These are phyloP conservation scores for Xiphophorus hellerii DNA, from an alignment of 2,113 vertebrate species.

Conservation along the genomic window DNA sequence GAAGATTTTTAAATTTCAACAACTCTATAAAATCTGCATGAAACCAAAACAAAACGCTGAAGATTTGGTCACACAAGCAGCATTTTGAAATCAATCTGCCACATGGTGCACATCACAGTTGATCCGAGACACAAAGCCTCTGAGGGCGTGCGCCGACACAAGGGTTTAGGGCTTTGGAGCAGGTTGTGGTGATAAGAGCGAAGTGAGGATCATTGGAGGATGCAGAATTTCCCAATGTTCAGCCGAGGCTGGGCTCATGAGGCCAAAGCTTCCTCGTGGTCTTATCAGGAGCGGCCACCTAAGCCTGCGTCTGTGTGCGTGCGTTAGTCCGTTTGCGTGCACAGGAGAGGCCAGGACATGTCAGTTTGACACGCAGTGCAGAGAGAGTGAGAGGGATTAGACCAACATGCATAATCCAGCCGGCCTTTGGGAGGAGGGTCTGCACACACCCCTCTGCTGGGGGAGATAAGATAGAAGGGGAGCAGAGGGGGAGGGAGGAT, in stretches of 20 bases:
- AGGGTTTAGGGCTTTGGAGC: slow-evolving; percentile 59
- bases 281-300: slow-evolving; percentile 69
- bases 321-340: slow-evolving; percentile 1
- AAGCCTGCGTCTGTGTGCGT: slow-evolving; percentile 11
- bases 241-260: slow-evolving; percentile 33
- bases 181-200: slow-evolving; percentile 56
- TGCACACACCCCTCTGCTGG: slow-evolving; percentile 58
- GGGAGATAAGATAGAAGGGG: slow-evolving; percentile 57
- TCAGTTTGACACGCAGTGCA: slow-evolving; percentile 25
- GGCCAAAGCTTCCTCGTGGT: slow-evolving; percentile 42
- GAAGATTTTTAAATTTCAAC: neutral
- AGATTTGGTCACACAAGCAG: slow-evolving; percentile 3
- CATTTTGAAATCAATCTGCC: slow-evolving; percentile 23
- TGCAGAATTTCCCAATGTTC: slow-evolving; percentile 53
- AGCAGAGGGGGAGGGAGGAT: neutral
- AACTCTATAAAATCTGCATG: neutral
- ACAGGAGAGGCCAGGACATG: slow-evolving; percentile 41
- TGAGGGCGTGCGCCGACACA: slow-evolving; percentile 30
- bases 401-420: slow-evolving; percentile 68
- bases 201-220: slow-evolving; percentile 53
- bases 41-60: neutral
- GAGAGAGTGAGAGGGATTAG: slow-evolving; percentile 72
- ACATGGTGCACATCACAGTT: slow-evolving; percentile 33
- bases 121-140: slow-evolving; percentile 54
- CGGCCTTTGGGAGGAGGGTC: slow-evolving; percentile 42